Percentiles rank a stretch among this genome's conserved stretches.
Evolutionary conservation across 2,888 invertebrate species (phyloP).

Genomic region (Melanostoma scalare): DNA sequence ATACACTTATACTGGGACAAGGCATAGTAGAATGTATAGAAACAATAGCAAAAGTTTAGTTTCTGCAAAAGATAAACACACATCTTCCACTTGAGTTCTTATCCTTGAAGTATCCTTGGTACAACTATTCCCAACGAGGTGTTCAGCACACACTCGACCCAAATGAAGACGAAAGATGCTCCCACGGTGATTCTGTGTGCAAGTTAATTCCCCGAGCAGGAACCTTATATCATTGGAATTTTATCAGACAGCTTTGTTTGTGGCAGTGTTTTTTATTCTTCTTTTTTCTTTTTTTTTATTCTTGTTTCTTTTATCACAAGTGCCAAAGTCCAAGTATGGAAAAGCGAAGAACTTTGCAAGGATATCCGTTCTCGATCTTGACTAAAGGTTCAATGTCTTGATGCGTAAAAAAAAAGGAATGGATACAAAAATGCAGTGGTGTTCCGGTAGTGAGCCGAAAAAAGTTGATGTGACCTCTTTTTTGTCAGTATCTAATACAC

Average conservation of each 20-base stretch:
- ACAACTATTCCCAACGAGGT: conserved; percentile 36
- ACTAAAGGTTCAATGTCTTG: conserved; percentile 16
- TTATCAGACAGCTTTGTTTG: conserved; percentile 59
- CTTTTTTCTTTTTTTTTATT: conserved; percentile 2
- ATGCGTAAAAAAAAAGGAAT: conserved; percentile 4
- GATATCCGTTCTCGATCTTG: conserved; percentile 11
- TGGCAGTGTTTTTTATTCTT: conserved; percentile 2
- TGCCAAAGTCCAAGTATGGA: conserved; percentile 11
- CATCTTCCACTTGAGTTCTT: conserved; percentile 66
- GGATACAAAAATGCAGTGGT: background rate
- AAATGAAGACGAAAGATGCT: conserved; percentile 66
- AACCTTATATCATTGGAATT: conserved; percentile 60
- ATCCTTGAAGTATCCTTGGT: conserved; percentile 61
- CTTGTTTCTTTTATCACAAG: background rate
- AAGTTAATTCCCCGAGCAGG: conserved; percentile 63
- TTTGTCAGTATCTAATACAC: no score
- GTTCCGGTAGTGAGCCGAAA: no score
- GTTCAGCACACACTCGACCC: conserved; percentile 29
- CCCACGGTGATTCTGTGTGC: conserved; percentile 43
- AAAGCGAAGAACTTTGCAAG: conserved; percentile 1
- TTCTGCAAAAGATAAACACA: conserved; percentile 64
- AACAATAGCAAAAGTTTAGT: conserved; percentile 71
- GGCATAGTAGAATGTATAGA: background rate
- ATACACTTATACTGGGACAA: background rate
- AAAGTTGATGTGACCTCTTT: no score